Conservation (phyloP, 2,113 vertebrate species). For the Elaphurus davidianus region DNA sequence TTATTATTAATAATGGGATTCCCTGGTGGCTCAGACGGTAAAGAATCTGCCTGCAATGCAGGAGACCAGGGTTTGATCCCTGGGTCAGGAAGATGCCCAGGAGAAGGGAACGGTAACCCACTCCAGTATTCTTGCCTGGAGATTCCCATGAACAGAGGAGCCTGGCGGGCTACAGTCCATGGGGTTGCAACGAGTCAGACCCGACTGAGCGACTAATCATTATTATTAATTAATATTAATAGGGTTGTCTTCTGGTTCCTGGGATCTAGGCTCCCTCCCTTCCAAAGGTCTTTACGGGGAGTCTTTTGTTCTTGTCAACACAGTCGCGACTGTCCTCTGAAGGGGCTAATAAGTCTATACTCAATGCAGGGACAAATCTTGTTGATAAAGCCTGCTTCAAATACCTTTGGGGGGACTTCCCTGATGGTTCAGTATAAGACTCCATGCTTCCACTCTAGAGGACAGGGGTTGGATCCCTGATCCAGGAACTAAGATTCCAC, state of each 20-base stretch:
- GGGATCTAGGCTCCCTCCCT: background rate
- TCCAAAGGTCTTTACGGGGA: background rate
- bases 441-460: background rate
- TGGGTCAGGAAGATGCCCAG: background rate
- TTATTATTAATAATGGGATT: background rate
- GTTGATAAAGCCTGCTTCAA: background rate
- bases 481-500: background rate
- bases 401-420: background rate
- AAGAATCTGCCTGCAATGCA: background rate
- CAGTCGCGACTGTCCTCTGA: accelerated
- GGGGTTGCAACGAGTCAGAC: background rate
- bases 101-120: background rate
- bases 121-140: background rate
- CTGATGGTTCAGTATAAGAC: background rate
- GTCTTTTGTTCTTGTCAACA: background rate
- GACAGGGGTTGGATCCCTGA: background rate
- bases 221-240: background rate
- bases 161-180: background rate
- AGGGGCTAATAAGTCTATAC: background rate
- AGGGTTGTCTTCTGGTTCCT: background rate
- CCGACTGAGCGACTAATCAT: background rate
- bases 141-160: background rate
- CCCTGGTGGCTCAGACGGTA: background rate
- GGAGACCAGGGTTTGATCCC: background rate
- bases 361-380: background rate